Percentiles rank a stretch among this genome's conserved stretches.
Evolutionary conservation across 2,113 vertebrate species (phyloP).

Genomic region (Dascyllus trimaculatus): DNA sequence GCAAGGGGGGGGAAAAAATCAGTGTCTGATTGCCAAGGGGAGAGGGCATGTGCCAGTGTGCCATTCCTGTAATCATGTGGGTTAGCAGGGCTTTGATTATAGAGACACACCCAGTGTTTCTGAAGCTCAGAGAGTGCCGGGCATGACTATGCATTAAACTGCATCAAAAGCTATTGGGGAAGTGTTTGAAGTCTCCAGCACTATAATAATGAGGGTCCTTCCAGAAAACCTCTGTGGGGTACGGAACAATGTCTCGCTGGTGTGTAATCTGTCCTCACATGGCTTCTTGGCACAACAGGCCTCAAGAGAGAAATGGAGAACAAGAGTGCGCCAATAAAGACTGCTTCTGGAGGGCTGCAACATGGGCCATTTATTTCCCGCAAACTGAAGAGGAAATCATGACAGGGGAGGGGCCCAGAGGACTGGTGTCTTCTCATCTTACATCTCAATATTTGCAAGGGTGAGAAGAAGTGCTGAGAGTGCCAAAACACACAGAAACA

Average conservation of each 20-base stretch:
- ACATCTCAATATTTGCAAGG: slow-evolving; percentile 52
- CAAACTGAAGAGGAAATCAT: slow-evolving; percentile 53
- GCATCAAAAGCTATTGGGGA: slow-evolving; percentile 62
- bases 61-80: slow-evolving; percentile 79
- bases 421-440: slow-evolving; percentile 54
- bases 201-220: slow-evolving; percentile 69
- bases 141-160: slow-evolving; percentile 74
- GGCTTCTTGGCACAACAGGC: slow-evolving; percentile 61
- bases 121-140: slow-evolving; percentile 40
- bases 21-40: slow-evolving; percentile 59
- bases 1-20: background rate
- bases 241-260: slow-evolving; percentile 67
- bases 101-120: slow-evolving; percentile 75
- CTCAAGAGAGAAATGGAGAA: slow-evolving; percentile 46
- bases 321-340: slow-evolving; percentile 52
- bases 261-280: slow-evolving; percentile 71
- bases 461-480: slow-evolving; percentile 44
- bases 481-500: slow-evolving; percentile 67
- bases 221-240: slow-evolving; percentile 62
- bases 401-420: slow-evolving; percentile 45
- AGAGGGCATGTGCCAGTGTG: slow-evolving; percentile 69
- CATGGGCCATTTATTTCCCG: slow-evolving; percentile 54
- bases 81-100: slow-evolving; percentile 74
- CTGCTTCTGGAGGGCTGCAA: slow-evolving; percentile 50
- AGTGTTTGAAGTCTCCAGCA: slow-evolving; percentile 71